These are phyloP conservation scores for Sebastes aleutianus DNA, from an alignment of 2,797 vertebrate genomes.

Conservation along the genomic window DNA sequence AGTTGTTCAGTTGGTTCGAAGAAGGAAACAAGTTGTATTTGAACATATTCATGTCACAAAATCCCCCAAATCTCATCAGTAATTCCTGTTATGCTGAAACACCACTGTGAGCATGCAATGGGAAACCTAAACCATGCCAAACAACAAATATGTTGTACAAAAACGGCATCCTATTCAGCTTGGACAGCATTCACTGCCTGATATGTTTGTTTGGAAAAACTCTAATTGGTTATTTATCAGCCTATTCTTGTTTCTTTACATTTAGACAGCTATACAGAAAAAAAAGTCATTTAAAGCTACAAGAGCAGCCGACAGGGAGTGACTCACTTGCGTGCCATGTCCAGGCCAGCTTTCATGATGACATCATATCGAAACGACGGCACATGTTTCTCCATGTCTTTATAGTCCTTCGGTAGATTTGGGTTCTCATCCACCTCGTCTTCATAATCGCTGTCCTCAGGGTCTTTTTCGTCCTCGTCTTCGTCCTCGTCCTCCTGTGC, in stretches of 20 bases:
- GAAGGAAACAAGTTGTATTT: not conserved
- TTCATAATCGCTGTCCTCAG: constrained; percentile 81
- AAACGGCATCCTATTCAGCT: not conserved
- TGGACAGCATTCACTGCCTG: not conserved
- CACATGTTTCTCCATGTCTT: constrained; percentile 90
- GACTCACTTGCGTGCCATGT: constrained; percentile 93
- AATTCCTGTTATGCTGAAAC: not conserved
- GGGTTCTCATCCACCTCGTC: constrained; percentile 83
- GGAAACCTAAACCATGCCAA: not conserved
- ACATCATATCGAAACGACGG: constrained; percentile 90
- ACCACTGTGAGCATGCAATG: not conserved
- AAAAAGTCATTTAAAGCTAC: not conserved
- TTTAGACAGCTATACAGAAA: not conserved
- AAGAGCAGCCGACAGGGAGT: not conserved
- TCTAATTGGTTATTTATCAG: not conserved
- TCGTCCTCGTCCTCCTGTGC: constrained; percentile 77
- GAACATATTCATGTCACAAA: not conserved
- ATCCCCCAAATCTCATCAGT: not conserved
- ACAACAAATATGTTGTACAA: not conserved
- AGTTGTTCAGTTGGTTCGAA: not conserved
- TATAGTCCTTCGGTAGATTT: constrained; percentile 86
- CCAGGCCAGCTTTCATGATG: constrained; percentile 90
- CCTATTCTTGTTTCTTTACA: not conserved
- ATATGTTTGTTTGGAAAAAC: not conserved
- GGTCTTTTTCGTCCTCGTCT: constrained; percentile 74